Evolutionary conservation across 2,113 vertebrate species (phyloP).

Genomic region (Strix uralensis): DNA sequence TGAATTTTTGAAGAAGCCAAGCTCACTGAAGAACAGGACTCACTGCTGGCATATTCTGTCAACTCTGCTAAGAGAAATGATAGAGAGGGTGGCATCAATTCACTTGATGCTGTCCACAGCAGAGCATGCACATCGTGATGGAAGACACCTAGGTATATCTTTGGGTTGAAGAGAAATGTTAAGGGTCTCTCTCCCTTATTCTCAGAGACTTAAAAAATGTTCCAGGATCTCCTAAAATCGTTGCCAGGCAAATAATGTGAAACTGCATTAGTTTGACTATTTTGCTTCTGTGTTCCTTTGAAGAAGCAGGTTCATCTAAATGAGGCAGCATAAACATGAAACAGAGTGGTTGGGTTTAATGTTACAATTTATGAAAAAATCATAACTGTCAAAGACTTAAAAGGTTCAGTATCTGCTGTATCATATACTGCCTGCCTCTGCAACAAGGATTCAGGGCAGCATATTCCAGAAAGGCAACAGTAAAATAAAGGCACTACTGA

Average conservation of each 20-base stretch:
- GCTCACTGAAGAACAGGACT: neutral
- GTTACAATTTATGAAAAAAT: conserved; percentile 4
- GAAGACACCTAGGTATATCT: neutral
- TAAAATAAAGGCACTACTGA: neutral
- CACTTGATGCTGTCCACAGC: neutral
- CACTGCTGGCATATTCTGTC: neutral
- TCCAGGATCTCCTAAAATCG: neutral
- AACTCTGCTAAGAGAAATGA: neutral
- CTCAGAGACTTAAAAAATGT: neutral
- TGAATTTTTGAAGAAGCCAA: neutral
- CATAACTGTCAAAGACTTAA: neutral
- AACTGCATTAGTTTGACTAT: neutral
- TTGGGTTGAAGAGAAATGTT: neutral
- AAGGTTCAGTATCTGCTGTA: conserved; percentile 12
- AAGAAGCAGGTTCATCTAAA: neutral
- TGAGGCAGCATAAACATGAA: conserved; percentile 2
- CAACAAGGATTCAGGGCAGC: neutral
- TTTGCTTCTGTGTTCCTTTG: neutral
- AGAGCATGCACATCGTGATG: neutral
- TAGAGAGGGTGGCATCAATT: neutral
- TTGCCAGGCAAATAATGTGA: neutral
- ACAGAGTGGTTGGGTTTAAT: neutral
- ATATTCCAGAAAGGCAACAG: neutral
- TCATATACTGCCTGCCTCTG: neutral
- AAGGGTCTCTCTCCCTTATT: neutral